Evolutionary conservation across 2,888 invertebrate genomes (phyloP).

Genomic region (Lagria hirta): DNA sequence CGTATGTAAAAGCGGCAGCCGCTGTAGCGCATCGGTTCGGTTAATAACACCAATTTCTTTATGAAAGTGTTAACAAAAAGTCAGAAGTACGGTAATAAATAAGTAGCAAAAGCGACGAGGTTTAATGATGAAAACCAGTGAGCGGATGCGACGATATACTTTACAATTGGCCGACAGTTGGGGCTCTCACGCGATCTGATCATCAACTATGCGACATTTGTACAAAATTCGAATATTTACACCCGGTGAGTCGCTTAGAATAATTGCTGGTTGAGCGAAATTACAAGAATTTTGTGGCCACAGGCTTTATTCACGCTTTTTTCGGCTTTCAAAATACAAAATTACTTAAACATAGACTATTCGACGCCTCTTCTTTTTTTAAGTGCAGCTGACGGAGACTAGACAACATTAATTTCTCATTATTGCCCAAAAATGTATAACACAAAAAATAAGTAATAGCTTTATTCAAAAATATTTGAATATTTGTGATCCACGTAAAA

Average conservation of each 20-base stretch:
- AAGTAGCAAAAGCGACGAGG: conserved; percentile 31
- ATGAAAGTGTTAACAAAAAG: conserved; percentile 26
- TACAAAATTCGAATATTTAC: conserved; percentile 38
- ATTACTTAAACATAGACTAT: too few relatives aligned
- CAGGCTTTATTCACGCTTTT: conserved; percentile 18
- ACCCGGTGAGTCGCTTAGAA: conserved; percentile 35
- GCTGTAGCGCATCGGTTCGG: conserved; percentile 4
- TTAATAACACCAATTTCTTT: conserved; percentile 20
- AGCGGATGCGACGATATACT: conserved; percentile 41
- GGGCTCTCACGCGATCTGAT: conserved; percentile 41
- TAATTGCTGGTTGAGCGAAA: conserved; percentile 23
- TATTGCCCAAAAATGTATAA: too few relatives aligned
- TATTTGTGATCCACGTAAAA: too few relatives aligned
- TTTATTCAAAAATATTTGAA: too few relatives aligned
- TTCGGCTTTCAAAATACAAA: conserved; percentile 4
- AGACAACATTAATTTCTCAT: too few relatives aligned
- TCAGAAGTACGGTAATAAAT: conserved; percentile 24
- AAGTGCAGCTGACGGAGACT: too few relatives aligned
- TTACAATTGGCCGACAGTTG: conserved; percentile 41
- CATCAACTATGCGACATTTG: conserved; percentile 44
- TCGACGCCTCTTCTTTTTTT: too few relatives aligned
- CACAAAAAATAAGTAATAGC: too few relatives aligned
- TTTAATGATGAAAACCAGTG: conserved; percentile 41
- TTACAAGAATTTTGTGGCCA: conserved; percentile 15
- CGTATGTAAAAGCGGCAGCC: conserved; percentile 11